Base-by-base conservation (phyloP, 1,140 invertebrate genomes). In the Mercenaria mercenaria region DNA sequence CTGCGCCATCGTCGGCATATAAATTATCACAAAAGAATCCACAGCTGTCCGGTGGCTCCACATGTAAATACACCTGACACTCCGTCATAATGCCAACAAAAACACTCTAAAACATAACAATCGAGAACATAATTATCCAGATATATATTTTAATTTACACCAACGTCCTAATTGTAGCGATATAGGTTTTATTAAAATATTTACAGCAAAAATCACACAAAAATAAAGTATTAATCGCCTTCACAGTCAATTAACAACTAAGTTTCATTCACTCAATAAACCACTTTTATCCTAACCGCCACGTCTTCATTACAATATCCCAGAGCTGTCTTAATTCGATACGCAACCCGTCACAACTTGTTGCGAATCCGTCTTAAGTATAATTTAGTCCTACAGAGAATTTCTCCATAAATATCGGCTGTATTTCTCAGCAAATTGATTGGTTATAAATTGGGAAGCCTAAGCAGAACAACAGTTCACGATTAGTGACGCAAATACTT, bases 31-130 rank as follows among this genome's bases (percentile, higher is more conserved):
- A 77, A 37, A 50, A 88, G 11, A 88, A 37, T 39, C 67, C 67
- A 20, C 37, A 34, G 41, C 43, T 39, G 6, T 67, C 72, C 6
- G 85, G 43, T 4, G 85, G 72, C 41, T 87, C 76, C 3, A 87
- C 85, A 47, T 87, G 76, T 59, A 87, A 43, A 87, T 77, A 87
- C 37, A 87, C 23, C 20, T 43, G 85, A 64, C 85, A 87, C 18
- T 87, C 74, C 85, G 76, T 87, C 67, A 39, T 74, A 10, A 11
- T 34, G 8, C 11, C 13, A 37, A 34, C 2, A 34, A 29, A 61
- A 61, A 47, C 43, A 47, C 6, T 47, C 15, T 47, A 47, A 47
- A 47, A 47, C 15, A 47, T 6, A 47, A 47, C 43, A 47, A 47
- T 15, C 6, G 15, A 6, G 43, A 6, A 8, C 43, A 47, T 47